Conservation (phyloP, 2,888 invertebrate species). For the Leptopilina drosophilae region DNA sequence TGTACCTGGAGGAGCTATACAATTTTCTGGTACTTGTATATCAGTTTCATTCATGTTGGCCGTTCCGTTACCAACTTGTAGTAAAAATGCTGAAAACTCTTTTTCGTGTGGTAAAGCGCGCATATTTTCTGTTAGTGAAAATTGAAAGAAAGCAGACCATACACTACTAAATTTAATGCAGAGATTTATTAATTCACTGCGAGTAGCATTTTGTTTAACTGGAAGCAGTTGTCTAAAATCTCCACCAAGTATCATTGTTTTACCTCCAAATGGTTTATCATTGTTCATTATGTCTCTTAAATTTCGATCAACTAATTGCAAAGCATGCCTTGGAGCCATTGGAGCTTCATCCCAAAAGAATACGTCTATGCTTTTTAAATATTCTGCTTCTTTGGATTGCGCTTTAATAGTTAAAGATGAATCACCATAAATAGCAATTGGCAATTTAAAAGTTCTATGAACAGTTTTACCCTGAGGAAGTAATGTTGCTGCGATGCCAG, state of each 20-base stretch:
- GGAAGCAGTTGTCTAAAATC: constrained; percentile 47
- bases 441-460: constrained; percentile 67
- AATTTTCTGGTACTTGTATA: constrained; percentile 47
- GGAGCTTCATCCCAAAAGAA: constrained; percentile 1
- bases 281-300: constrained; percentile 58
- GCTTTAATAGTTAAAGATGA: constrained; percentile 54
- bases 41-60: constrained; percentile 55
- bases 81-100: constrained; percentile 48
- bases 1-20: constrained; percentile 42
- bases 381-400: constrained; percentile 55
- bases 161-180: constrained; percentile 52
- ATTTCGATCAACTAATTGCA: constrained; percentile 57
- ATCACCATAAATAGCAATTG: constrained; percentile 41
- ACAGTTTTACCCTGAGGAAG: constrained; percentile 70
- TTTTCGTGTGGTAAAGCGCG: constrained; percentile 40
- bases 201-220: constrained; percentile 43
- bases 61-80: constrained; percentile 52
- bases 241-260: constrained; percentile 43
- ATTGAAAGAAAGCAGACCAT: constrained; percentile 47
- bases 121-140: constrained; percentile 47
- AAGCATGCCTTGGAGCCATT: constrained; percentile 56
- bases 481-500: constrained; percentile 48
- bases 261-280: constrained; percentile 46
- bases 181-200: constrained; percentile 47
- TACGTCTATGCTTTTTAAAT: constrained; percentile 51